A percentile compares a stretch with the other conserved stretches of the same genome.
phyloP scores from a whole-genome alignment of 2,888 invertebrate species.

The Balanococcus diminutus region DNA sequence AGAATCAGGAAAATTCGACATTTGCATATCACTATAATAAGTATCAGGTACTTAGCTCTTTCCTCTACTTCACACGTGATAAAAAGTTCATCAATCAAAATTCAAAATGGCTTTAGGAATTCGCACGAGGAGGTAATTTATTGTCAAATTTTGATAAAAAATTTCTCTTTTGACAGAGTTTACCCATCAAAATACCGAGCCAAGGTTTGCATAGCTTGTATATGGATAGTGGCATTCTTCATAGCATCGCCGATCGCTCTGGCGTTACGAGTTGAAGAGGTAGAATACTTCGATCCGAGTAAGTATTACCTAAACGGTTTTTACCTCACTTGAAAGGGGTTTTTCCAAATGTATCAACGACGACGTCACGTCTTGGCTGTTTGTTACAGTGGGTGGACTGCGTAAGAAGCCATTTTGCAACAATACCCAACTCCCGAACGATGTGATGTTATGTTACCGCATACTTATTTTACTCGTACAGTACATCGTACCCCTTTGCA shows the following conservation, averaged over 20 bases:
- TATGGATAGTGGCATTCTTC: constrained; percentile 74
- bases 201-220: constrained; percentile 74
- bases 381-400: constrained; percentile 61
- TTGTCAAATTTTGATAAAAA: background rate
- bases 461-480: constrained; percentile 67
- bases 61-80: no score
- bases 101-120: background rate
- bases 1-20: no score
- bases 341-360: background rate
- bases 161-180: constrained; percentile 65
- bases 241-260: constrained; percentile 75
- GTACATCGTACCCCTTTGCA: constrained; percentile 80
- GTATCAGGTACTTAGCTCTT: no score
- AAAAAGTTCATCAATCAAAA: no score
- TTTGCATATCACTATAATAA: no score
- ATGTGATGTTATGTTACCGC: constrained; percentile 67
- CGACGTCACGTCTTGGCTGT: background rate
- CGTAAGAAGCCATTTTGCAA: constrained; percentile 68
- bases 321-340: background rate
- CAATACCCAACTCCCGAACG: constrained; percentile 66
- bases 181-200: constrained; percentile 76
- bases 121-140: background rate
- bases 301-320: background rate
- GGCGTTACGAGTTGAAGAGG: constrained; percentile 67
- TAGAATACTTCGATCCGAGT: constrained; percentile 59